phyloP scores from a whole-genome alignment of 2,797 vertebrate genomes.

The Propithecus deckenii region DNA sequence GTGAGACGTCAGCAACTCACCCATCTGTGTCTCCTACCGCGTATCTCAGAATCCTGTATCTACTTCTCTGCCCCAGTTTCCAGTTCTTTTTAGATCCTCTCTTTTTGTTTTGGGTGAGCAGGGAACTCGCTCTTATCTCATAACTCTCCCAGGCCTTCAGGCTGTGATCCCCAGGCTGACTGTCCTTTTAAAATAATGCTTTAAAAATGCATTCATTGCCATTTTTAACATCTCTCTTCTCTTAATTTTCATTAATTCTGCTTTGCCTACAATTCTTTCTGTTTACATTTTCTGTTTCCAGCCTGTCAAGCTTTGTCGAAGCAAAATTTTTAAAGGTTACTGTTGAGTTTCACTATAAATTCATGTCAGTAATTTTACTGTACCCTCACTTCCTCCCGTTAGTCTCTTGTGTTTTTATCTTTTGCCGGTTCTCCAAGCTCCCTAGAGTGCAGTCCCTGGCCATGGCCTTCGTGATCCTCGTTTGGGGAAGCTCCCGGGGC shows the following conservation, averaged over 20 bases:
- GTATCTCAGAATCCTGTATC: accelerated
- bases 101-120: background rate
- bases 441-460: background rate
- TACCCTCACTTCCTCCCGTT: background rate
- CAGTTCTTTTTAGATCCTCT: accelerated
- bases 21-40: accelerated
- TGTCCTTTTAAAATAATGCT: background rate
- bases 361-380: background rate
- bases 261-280: background rate
- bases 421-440: background rate
- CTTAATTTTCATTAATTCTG: accelerated
- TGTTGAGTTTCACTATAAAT: background rate
- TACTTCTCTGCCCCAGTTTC: background rate
- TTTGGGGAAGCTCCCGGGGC: background rate
- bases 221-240: accelerated
- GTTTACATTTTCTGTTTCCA: background rate
- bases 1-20: accelerated
- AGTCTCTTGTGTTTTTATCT: background rate
- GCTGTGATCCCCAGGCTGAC: accelerated
- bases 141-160: accelerated
- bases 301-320: background rate
- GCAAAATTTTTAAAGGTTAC: background rate
- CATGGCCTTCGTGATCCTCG: accelerated
- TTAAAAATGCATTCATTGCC: accelerated
- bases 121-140: background rate